Base-by-base conservation (phyloP, 2,888 invertebrate species). In the Pseudococcus viburni region DNA sequence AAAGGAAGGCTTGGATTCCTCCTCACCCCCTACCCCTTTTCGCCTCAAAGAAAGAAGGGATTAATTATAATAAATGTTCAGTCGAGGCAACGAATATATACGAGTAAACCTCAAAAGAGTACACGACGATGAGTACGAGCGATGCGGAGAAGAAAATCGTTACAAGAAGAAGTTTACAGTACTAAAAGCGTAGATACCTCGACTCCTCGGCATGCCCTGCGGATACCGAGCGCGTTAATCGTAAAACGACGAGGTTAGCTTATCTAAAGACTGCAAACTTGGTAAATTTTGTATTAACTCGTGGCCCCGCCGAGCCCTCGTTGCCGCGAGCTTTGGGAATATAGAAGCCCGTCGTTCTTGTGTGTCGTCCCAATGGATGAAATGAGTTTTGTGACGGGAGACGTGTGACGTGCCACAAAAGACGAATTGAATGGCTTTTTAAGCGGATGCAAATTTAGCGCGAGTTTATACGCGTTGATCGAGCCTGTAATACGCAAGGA, bases 41-140 rank as follows among this genome's bases (percentile, higher is more conserved):
- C 42, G 42, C 42, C 42, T 42, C 42, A 9, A 42, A 42, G 42
- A 17, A 64, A 22, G 8, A 64, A 64, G 17, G 64, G 64, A 64
- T 64, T 64, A 64, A 64, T 64, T 64, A 64, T 64, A 64, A 64
- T 64, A 64, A 64, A 64, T 22, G 64, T 22, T 64, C 17, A 64
- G 64, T 17, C 64, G 17, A 42, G 42, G 64, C 64, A 19, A 64
- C 64, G 64, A 64, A 22, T 42, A 42, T 42, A 42, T 19, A 19
- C 51, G 51, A 51, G 51, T 51, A 64, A 64, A 64, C n/a, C 64
- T 64, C 64, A n/a, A n/a, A 19, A n/a, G 64, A 51, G 51, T 51
- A 51, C 11, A 51, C 51, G 39, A 39, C 39, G 39, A 39, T 59
- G 15, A n/a, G 59, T 6, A 48, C 48, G 48, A 48, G 9, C 48